A percentile compares a stretch with the other conserved stretches of the same genome.
Conservation (phyloP, 1,140 invertebrate genomes). For the Palaemon carinicauda region DNA sequence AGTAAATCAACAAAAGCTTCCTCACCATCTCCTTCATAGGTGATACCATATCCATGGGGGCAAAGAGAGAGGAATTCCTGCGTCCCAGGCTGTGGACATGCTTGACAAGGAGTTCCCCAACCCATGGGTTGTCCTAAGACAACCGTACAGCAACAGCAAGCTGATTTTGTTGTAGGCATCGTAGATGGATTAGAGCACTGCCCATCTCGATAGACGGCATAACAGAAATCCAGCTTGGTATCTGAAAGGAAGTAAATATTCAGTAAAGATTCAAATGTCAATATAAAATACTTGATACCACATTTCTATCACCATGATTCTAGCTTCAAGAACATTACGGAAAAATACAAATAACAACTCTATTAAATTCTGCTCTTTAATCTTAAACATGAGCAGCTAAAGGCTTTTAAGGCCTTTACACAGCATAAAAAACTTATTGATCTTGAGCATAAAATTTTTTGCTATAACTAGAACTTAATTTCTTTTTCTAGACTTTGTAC, state of each 20-base stretch:
- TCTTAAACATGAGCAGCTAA: too few relatives aligned
- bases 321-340: too few relatives aligned
- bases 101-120: slow-evolving; percentile 83
- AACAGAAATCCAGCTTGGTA: slow-evolving; percentile 82
- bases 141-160: slow-evolving; percentile 85
- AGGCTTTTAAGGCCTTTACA: too few relatives aligned
- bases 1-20: background rate
- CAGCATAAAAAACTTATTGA: too few relatives aligned
- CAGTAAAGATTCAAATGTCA: too few relatives aligned
- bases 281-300: too few relatives aligned
- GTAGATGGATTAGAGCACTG: slow-evolving; percentile 80
- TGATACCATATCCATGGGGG: slow-evolving; percentile 81
- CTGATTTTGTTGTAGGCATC: slow-evolving; percentile 81
- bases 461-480: too few relatives aligned
- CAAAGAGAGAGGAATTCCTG: slow-evolving; percentile 80
- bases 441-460: too few relatives aligned
- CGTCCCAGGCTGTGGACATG: slow-evolving; percentile 77
- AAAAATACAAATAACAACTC: too few relatives aligned
- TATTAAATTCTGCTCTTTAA: too few relatives aligned
- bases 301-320: too few relatives aligned
- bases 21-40: slow-evolving; percentile 80
- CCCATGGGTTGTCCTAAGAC: slow-evolving; percentile 76
- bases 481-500: too few relatives aligned
- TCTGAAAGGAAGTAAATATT: slow-evolving; percentile 72
- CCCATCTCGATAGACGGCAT: slow-evolving; percentile 80